These are phyloP conservation scores for Drosophila saltans DNA, from an alignment of 1,140 invertebrate species.

Conservation along the genomic window DNA sequence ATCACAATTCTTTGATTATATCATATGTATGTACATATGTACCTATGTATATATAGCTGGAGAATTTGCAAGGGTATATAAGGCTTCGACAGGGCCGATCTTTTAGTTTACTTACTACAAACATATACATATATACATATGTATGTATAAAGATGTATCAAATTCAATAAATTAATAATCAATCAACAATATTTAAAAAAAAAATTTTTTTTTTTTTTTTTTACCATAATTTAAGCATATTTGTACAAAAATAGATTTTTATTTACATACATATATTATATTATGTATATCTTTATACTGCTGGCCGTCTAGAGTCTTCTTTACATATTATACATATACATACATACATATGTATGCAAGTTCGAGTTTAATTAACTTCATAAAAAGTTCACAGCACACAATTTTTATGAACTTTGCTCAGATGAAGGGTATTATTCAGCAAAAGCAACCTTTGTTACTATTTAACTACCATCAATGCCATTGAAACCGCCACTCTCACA, in stretches of 20 bases:
- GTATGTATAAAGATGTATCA: not conserved
- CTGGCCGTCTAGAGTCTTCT: not conserved
- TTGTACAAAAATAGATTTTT: too few relatives aligned
- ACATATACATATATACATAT: not conserved
- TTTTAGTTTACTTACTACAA: too few relatives aligned
- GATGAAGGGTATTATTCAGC: conserved; percentile 8
- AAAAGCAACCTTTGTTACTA: conserved; percentile 12
- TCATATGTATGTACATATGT: too few relatives aligned
- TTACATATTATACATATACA: not conserved
- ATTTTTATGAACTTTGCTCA: conserved; percentile 1
- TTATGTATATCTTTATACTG: not conserved
- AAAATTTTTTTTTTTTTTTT: too few relatives aligned
- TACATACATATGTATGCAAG: not conserved
- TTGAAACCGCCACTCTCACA: not conserved
- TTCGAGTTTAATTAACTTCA: conserved; percentile 1
- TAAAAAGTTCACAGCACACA: not conserved
- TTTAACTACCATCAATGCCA: not conserved
- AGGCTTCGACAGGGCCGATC: too few relatives aligned
- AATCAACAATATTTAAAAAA: too few relatives aligned
- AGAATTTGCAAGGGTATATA: too few relatives aligned
- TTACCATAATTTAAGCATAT: too few relatives aligned
- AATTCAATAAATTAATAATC: too few relatives aligned
- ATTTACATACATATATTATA: too few relatives aligned
- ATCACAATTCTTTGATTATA: too few relatives aligned
- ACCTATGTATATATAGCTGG: too few relatives aligned